Conservation (phyloP, 2,888 invertebrate genomes). For the Apocheima hispidaria region DNA sequence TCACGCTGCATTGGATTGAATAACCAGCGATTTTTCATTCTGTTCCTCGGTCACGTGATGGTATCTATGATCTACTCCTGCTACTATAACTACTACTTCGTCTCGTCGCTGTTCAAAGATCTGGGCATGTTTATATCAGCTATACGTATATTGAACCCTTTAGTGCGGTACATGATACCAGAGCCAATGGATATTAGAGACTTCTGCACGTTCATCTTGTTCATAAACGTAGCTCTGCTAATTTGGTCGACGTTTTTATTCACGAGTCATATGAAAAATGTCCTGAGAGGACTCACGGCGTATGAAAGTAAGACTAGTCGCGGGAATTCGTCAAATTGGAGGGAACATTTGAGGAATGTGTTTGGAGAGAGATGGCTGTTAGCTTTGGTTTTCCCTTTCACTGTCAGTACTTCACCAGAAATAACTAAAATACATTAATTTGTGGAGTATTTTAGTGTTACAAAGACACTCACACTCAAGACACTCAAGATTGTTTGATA, state of each 20-base stretch:
- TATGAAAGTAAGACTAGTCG: slow-evolving; percentile 70
- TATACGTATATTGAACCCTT: slow-evolving; percentile 58
- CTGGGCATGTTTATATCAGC: slow-evolving; percentile 50
- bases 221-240: slow-evolving; percentile 56
- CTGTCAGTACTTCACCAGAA: slow-evolving; percentile 56
- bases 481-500: background rate
- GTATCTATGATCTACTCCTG: slow-evolving; percentile 88
- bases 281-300: slow-evolving; percentile 82
- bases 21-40: slow-evolving; percentile 93
- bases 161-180: slow-evolving; percentile 50
- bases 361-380: slow-evolving; percentile 87
- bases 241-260: slow-evolving; percentile 57
- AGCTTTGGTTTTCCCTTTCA: slow-evolving; percentile 64
- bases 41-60: slow-evolving; percentile 89
- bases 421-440: slow-evolving; percentile 20
- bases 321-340: slow-evolving; percentile 88
- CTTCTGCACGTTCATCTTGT: slow-evolving; percentile 56
- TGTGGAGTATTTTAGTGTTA: background rate
- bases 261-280: slow-evolving; percentile 74
- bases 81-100: slow-evolving; percentile 88
- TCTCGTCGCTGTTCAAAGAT: slow-evolving; percentile 71
- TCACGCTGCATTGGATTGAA: slow-evolving; percentile 93
- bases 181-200: slow-evolving; percentile 56
- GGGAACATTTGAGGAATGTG: slow-evolving; percentile 88
- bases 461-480: background rate